Evolutionary conservation across 2,113 vertebrate species (phyloP).

Genomic region (Struthio camelus): DNA sequence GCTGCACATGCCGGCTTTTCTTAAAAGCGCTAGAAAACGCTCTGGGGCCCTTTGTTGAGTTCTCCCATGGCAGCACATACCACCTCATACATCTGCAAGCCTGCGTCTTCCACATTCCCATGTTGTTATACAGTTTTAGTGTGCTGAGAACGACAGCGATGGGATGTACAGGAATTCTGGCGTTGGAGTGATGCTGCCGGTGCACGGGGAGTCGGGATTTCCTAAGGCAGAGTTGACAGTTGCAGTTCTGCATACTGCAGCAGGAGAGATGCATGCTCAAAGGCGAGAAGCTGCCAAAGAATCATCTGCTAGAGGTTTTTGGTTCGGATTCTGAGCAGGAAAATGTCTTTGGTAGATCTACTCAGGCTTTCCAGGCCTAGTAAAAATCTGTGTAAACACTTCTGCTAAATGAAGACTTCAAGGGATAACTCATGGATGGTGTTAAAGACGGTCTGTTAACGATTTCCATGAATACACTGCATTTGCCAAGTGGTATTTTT

Average conservation of each 20-base stretch:
- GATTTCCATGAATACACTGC: background rate
- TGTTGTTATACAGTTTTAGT: background rate
- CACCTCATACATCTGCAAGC: background rate
- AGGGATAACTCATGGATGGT: background rate
- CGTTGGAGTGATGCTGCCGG: background rate
- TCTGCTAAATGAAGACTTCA: background rate
- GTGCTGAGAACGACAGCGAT: background rate
- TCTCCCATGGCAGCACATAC: background rate
- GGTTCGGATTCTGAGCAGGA: background rate
- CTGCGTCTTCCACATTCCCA: background rate
- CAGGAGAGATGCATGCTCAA: background rate
- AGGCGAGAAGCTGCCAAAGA: background rate
- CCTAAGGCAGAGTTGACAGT: background rate
- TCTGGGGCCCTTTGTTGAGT: background rate
- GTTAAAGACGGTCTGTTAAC: background rate
- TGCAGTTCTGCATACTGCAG: background rate
- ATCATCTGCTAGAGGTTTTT: background rate
- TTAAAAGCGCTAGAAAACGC: background rate
- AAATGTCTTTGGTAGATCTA: background rate
- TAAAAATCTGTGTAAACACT: background rate
- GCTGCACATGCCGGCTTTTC: background rate
- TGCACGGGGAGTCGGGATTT: background rate
- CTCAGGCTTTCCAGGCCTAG: background rate
- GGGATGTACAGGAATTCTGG: background rate
- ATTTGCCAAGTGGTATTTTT: background rate